Evolutionary conservation across 2,113 vertebrate genomes (phyloP), one percentile per base, ranked within the genome.

Genomic region (Lycaon pictus): DNA sequence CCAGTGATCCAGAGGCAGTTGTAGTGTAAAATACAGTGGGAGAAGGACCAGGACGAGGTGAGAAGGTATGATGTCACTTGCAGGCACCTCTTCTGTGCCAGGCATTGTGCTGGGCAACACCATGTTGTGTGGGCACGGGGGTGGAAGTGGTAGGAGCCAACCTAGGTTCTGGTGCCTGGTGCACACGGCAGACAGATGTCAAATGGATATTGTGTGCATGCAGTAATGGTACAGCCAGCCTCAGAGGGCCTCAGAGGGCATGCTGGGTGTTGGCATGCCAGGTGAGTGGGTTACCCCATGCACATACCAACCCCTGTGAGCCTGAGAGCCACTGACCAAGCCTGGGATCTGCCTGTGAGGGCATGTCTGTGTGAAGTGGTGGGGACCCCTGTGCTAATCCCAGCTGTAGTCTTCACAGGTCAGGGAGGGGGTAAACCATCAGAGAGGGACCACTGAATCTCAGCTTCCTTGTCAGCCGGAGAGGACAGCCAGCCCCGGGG

Each of bases 391-490:
- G 56, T 37, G 94, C 76, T 96, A 82, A 65, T 96, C 96, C 71
- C 90, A 71, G 88, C 13, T 93, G 93, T 32, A 98, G 98, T 94
- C 92, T 93, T 92, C 95, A 90, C 93, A 91, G 92, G 98, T 98
- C 95, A 97, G 97, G 96, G 98, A 97, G 97, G 97, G 97, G 96
- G 69, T 98, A 97, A 97, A 98, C 98, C 97, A 88, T 98, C 96
- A 92, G 98, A 98, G 98, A 81, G 92, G 92, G 98, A 98, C 98
- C 97, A 92, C 95, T 89, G 53, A 94, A 92, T 96, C 97, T 25
- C 12, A 7, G 97, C 97, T 97, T 98, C 97, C 93, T 94, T 90
- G 95, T 80, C 97, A 95, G 91, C 95, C 53, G 12, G 90, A 71
- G 97, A 97, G 97, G 98, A 97, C 98, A 96, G 86, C 97, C 98